Base-by-base conservation (phyloP, 2,797 vertebrate species). In the Pangasius djambal region DNA sequence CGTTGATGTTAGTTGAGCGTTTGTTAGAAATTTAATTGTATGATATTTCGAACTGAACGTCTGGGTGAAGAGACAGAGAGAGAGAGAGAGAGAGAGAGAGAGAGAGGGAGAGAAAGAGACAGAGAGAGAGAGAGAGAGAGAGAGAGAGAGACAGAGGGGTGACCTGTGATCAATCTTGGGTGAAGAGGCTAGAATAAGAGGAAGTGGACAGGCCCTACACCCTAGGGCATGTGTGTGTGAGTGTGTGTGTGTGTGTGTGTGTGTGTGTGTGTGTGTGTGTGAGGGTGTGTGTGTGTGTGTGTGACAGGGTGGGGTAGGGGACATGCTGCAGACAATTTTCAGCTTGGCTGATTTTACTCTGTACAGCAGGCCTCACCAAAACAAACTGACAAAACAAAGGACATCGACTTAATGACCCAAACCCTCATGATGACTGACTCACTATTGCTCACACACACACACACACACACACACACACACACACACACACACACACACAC, bases 301-400 rank as follows among this genome's bases (percentile, higher is more conserved):
- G 78, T 59, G 82, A 59, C 18, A 81, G 78, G 31, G 55, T 57
- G 78, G 78, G 78, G 52, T 83, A 15, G 57, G 57, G 79, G 57
- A 63, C 79, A 63, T 88, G 96, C 97, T 97, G 97, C 97, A 98
- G 98, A 99, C 98, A 99, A 99, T 99, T 99, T 99, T 99, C 98
- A 98, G 98, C 97, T 97, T 98, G 98, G 97, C 96, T 98, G 98
- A 95, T 97, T 99, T 99, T 98, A 99, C 97, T 99, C 88, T 93
- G 91, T 96, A 95, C 95, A 97, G 94, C 96, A 97, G 97, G 96
- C 96, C 96, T 96, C 96, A 95, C 96, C 93, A 99, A 99, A 99
- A 99, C 97, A 99, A 98, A 99, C 98, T 98, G 98, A 99, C 98
- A 99, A 99, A 99, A 98, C 98, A 99, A 99, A 98, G 97, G 97